phyloP scores from a whole-genome alignment of 2,113 vertebrate species.

The Narcine bancroftii region DNA sequence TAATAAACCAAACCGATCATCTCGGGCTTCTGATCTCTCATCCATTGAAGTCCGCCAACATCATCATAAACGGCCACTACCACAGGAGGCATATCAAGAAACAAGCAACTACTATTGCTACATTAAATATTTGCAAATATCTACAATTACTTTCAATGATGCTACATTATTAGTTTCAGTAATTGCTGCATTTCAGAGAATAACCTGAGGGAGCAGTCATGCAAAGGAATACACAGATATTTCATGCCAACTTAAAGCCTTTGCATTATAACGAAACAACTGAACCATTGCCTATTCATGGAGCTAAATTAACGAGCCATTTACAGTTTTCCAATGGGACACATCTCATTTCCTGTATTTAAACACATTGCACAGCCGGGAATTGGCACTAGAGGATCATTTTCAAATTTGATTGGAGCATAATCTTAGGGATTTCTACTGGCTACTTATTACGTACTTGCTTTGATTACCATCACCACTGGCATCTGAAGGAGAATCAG shows the following conservation, averaged over 20 bases:
- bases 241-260: constrained; percentile 22
- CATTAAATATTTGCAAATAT: neutral
- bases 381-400: neutral
- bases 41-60: too few species aligned
- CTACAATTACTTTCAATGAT: neutral
- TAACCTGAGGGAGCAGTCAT: constrained; percentile 12
- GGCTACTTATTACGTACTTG: neutral
- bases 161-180: neutral
- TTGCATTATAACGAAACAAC: neutral
- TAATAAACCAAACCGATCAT: too few species aligned
- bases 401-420: neutral
- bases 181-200: neutral
- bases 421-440: neutral
- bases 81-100: neutral
- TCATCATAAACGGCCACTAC: too few species aligned
- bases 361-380: neutral
- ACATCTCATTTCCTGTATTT: neutral
- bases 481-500: neutral
- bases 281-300: neutral
- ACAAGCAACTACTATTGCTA: neutral
- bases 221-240: constrained; percentile 20
- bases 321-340: neutral
- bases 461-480: too few species aligned
- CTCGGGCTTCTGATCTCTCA: too few species aligned
- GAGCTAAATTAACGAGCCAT: neutral